Base-by-base conservation (phyloP, 2,113 vertebrate species). In the Ivindomyrus marchei region DNA sequence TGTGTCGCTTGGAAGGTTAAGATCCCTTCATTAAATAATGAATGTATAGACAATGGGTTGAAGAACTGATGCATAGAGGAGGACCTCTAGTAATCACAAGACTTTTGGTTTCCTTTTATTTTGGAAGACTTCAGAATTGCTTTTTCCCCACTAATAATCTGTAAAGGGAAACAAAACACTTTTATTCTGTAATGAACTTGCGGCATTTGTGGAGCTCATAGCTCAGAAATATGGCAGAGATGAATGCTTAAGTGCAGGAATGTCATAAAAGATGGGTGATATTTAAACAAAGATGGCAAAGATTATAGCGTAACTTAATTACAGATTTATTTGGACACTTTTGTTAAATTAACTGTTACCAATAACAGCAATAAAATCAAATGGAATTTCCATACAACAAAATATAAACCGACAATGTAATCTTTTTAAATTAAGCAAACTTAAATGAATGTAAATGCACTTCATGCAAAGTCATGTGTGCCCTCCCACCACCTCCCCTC, bases 61-160 rank as follows among this genome's bases (percentile, higher is more conserved):
- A 74, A 47, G 84, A 90, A 53, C 58, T 86, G 58, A 70, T 74
- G 45, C 52, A n/a, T 70, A 42, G 74, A 80, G 58, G 62, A 58
- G 47, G 27, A 52, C 80, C 27, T 90, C 27, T 58, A 52, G 84
- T 47, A 50, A 46, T 58, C 56, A 74, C 47, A 53, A 87, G 83
- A 87, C 15, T 24, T 31, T 85, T 86, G 31, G 47, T 50, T 86
- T 70, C 10, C 46, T n/a, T 90, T 74, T 50, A 46, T 86, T 53
- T 24, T 27, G 70, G 31, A 42, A 90, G 31, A 50, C 45, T 70
- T 70, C 24, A 50, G 45, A 27, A 86, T 86, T 70, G 31, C n/a
- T 49, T 49, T 70, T 42, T 58, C 15, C 13, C 8, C 17, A 46
- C 84, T 90, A 42, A 62, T 90, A 11, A 46, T 49, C 21, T 85